Base-by-base conservation (phyloP, 2,113 vertebrate species). In the Rhineura floridana region DNA sequence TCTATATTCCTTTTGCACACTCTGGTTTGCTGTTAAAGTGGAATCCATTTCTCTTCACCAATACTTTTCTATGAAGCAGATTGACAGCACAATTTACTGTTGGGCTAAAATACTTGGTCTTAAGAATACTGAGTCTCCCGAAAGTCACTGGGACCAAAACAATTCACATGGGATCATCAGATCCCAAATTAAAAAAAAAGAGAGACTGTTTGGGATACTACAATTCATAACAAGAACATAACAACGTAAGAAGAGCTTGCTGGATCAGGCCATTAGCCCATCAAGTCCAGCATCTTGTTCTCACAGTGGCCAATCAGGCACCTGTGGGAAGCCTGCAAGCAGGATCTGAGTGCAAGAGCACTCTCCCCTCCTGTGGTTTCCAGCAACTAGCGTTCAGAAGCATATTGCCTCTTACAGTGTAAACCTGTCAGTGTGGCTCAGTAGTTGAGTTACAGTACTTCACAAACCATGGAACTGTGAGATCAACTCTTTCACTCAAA, bases 51-150 rank as follows among this genome's bases (percentile, higher is more conserved):
- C 33, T 80, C 21, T 52, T 21, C 23, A 17, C 63, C 8, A 36
- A 12, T 84, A 72, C 59, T 11, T 50, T 78, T 65, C 73, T 55
- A 44, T 79, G 63, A 84, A 88, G 39, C 12, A 78, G 50, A 55
- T 19, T 8, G 79, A 42, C 48, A 81, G 36, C 17, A 44, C 50
- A 81, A 44, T 81, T 87, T 6, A 44, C 33, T 44, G 50, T 28
- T 44, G 30, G 70, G 19, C 39, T 50, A 70, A 81, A 81, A 17
- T 5, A 69, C 30, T 44, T 48, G 33, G 65, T 11, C n/a, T 63
- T 75, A 17, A 63, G 15, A 85, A 46, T 77, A 42, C 76, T 80
- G 33, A 87, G 85, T 90, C n/a, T 92, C 84, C 84, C 91, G 90
- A 50, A 72, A 55, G 25, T 55, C 12, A 39, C 2, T 70, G 48